Evolutionary conservation across 2,113 vertebrate genomes (phyloP).

Genomic region (Planiliza haematocheilus): DNA sequence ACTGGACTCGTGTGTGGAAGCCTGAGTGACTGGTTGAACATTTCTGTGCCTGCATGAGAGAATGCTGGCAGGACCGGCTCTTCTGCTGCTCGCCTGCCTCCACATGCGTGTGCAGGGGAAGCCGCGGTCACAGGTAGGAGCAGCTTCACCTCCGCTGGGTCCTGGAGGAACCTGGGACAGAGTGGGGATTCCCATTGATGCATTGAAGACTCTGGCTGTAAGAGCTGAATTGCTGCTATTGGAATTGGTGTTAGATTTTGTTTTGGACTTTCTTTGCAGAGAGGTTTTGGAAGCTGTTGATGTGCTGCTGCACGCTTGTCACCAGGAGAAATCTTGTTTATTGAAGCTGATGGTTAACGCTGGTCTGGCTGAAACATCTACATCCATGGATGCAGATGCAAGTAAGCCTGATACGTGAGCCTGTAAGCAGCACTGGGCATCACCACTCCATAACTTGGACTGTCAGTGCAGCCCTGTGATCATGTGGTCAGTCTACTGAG

Average conservation of each 20-base stretch:
- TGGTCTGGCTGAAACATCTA: constrained; percentile 4
- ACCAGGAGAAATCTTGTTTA: background rate
- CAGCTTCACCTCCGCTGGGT: constrained; percentile 32
- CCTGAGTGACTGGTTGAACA: constrained; percentile 79
- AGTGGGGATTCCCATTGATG: constrained; percentile 28
- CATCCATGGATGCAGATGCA: background rate
- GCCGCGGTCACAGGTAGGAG: constrained; percentile 89
- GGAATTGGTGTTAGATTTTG: constrained; percentile 8
- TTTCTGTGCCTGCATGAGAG: constrained; percentile 75
- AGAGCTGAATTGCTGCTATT: background rate
- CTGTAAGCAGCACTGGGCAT: constrained; percentile 18
- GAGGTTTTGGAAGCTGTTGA: background rate
- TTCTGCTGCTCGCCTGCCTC: constrained; percentile 86
- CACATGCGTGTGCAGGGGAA: constrained; percentile 87
- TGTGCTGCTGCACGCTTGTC: background rate
- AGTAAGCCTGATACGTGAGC: background rate
- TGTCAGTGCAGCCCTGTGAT: constrained; percentile 28
- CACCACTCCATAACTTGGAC: constrained; percentile 30
- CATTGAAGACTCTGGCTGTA: constrained; percentile 8
- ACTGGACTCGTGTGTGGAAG: constrained; percentile 51
- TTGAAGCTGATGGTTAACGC: constrained; percentile 1
- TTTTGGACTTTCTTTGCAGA: constrained; percentile 12
- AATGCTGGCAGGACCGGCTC: constrained; percentile 79
- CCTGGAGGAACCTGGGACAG: constrained; percentile 46
- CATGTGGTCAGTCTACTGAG: constrained; percentile 48